Evolutionary conservation across 1,140 invertebrate genomes (phyloP).

Genomic region (Drosophila littoralis): DNA sequence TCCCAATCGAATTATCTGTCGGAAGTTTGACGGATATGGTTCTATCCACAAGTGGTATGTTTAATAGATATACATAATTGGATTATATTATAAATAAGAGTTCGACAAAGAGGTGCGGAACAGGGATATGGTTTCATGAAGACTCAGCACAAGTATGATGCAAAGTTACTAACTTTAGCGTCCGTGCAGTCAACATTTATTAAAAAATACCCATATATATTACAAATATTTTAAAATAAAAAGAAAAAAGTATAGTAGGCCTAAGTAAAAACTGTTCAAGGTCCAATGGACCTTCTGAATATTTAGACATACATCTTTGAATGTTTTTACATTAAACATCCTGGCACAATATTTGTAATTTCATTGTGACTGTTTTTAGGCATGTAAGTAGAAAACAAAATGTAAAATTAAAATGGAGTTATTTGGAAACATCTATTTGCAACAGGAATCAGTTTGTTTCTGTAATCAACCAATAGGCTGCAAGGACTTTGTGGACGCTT

Average conservation of each 20-base stretch:
- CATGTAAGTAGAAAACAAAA: constrained; percentile 24
- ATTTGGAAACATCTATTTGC: not conserved
- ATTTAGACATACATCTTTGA: not conserved
- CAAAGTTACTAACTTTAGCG: no score
- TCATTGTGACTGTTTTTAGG: constrained; percentile 2
- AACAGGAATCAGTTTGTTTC: constrained; percentile 11
- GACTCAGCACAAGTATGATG: no score
- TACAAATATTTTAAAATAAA: no score
- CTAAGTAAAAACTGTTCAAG: not conserved
- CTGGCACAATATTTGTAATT: not conserved
- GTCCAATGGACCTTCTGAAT: no score
- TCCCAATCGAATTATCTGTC: no score
- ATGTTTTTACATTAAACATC: constrained; percentile 9
- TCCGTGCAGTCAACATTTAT: no score
- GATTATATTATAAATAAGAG: not conserved
- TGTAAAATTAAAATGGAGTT: not conserved
- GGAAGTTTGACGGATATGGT: no score
- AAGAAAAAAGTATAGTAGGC: not conserved
- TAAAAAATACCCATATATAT: no score
- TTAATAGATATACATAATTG: not conserved
- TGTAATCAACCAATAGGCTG: not conserved
- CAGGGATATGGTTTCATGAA: no score
- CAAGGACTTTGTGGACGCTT: not conserved
- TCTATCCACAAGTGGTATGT: no score
- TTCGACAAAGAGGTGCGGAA: no score